Conservation (phyloP, 2,797 vertebrate genomes). For the Stomatorhinus walkeri region DNA sequence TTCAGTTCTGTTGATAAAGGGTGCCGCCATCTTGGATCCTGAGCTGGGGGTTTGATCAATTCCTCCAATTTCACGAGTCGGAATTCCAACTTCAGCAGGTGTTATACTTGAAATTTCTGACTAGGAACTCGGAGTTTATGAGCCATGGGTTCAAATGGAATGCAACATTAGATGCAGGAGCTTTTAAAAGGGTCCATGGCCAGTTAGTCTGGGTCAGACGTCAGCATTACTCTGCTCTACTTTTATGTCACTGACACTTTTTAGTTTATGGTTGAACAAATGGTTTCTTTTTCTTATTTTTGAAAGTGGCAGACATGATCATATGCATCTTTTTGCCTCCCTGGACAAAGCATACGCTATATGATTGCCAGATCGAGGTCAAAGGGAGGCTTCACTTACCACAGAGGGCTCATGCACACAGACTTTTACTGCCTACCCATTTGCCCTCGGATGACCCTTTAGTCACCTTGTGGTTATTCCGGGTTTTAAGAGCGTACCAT, state of each 20-base stretch:
- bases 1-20: background rate
- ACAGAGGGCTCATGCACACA: background rate
- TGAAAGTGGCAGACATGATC: background rate
- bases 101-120: background rate
- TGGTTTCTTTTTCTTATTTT: background rate
- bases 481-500: background rate
- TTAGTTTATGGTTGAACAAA: slow-evolving; percentile 10
- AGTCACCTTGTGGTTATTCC: background rate
- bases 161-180: background rate
- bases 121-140: background rate
- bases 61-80: background rate
- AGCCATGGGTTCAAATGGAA: too few relatives aligned
- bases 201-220: background rate
- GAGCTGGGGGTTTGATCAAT: background rate
- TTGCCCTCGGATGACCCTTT: background rate
- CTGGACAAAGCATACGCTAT: background rate
- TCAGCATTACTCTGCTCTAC: slow-evolving; percentile 7
- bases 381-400: background rate
- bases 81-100: background rate
- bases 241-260: background rate
- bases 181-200: background rate
- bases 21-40: background rate
- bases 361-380: slow-evolving; percentile 11
- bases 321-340: background rate
- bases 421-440: background rate